Evolutionary conservation across 2,797 vertebrate species (phyloP).

Genomic region (Acanthiza pusilla): DNA sequence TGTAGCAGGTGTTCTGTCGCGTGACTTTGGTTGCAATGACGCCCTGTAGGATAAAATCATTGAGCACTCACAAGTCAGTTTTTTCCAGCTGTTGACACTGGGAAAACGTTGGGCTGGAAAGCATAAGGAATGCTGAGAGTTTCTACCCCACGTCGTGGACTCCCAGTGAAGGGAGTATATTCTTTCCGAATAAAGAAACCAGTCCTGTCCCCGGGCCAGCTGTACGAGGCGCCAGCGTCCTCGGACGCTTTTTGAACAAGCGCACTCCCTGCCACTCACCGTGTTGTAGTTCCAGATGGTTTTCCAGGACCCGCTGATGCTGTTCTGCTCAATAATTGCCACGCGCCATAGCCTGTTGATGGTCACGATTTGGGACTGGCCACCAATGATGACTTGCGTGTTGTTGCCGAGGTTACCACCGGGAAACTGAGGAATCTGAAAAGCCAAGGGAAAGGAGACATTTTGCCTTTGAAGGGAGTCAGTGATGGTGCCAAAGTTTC

Average conservation of each 20-base stretch:
- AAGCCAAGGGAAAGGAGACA: no score
- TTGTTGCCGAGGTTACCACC: no score
- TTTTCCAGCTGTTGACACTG: neutral
- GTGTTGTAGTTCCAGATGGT: conserved; percentile 51
- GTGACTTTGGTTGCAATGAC: conserved; percentile 42
- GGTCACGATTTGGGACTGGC: neutral
- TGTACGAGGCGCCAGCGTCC: neutral
- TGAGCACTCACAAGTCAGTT: neutral
- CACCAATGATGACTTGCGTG: no score
- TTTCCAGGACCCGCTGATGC: conserved; percentile 56
- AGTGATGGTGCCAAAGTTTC: no score
- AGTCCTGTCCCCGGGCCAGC: rapidly evolving
- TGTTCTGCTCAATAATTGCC: conserved; percentile 46
- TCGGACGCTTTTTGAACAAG: rapidly evolving
- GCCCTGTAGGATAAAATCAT: conserved; percentile 49
- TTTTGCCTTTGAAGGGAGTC: no score
- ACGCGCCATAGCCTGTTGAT: neutral
- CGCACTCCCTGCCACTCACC: conserved; percentile 21
- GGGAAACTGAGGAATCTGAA: no score
- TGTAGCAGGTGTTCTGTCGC: conserved; percentile 38
- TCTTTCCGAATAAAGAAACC: no score
- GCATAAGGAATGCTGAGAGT: rapidly evolving
- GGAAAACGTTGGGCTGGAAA: neutral
- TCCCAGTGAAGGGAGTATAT: no score
- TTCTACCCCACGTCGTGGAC: neutral